Evolutionary conservation across 2,888 invertebrate genomes (phyloP).

Genomic region (Cataglyphis rosenhaueri): DNA sequence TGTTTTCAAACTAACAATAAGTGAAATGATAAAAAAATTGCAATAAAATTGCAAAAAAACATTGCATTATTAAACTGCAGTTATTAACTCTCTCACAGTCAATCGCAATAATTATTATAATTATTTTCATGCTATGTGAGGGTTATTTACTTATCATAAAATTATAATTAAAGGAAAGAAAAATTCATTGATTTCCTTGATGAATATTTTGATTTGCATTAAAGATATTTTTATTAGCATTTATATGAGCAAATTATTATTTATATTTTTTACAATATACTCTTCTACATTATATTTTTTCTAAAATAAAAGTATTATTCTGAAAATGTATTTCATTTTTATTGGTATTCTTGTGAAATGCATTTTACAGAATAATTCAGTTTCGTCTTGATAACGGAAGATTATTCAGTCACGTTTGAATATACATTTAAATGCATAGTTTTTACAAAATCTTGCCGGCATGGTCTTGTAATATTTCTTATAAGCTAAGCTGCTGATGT

Average conservation of each 20-base stretch:
- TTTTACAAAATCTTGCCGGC: conserved; percentile 13
- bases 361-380: background rate
- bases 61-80: background rate
- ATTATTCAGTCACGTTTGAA: conserved; percentile 1
- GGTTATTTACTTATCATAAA: background rate
- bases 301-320: background rate
- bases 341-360: background rate
- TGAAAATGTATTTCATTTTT: background rate
- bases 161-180: no score
- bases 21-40: background rate
- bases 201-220: background rate
- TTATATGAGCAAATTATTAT: background rate
- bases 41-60: background rate
- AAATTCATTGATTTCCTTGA: background rate
- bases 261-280: background rate
- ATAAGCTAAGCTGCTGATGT: conserved; percentile 27
- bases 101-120: conserved; percentile 10
- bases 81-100: conserved; percentile 14
- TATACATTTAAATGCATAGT: background rate
- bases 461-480: conserved; percentile 34
- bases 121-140: background rate
- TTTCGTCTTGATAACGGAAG: background rate
- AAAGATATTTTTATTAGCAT: background rate
- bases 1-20: background rate
- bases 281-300: background rate